Base-by-base conservation (phyloP, 2,888 invertebrate genomes). In the Drosophila picticornis region DNA sequence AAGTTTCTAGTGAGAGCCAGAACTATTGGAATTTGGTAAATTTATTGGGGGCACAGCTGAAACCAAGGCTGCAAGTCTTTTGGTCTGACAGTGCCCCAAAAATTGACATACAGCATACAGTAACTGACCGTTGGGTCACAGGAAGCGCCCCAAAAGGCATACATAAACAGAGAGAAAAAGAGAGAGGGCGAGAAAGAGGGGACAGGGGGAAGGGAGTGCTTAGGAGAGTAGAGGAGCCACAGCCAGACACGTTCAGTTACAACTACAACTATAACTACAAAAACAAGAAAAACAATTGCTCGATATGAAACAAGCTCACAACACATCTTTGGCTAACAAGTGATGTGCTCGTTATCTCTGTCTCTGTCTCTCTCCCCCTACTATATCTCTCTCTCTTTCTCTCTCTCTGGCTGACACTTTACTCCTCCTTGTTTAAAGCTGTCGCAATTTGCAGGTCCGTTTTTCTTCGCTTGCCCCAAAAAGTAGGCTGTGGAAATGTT, bases 311-410 rank as follows among this genome's bases (percentile, higher is more conserved):
- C 77, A 70, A 66, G 77, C 85, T 77, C 83, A 73, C 84, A 88
- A 83, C 84, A 77, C 88, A 84, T 88, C 79, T 84, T 88, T 81
- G 79, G 86, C 59, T 58, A 88, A 79, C 89, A 84, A 88, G 79
- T 85, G 89, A 84, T 57, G 31, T 34, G 31, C 32, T 22, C 32
- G 52, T 11, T 63, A 38, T 19, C 52, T 22, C 57, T n/a, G 32
- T 22, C 36, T 22, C 40, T 6, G 1, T 46, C 9, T 4, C 9
- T 3, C 22, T 9, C 22, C 1, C 22, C 0, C 25, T n/a, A 4
- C 32, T 13, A 3, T 34, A 2, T 36, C 36, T 16, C 22, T 16
- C 56, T n/a, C 34, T 4, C 27, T 13, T 32, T 16, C 11, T 11
- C 6, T 22, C 6, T 32, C 16, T 16, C 16, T 29, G 51, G 13